Evolutionary conservation across 2,888 invertebrate species (phyloP), one percentile per base, ranked within the genome.

Genomic region (Drosophila atroscutellata): DNA sequence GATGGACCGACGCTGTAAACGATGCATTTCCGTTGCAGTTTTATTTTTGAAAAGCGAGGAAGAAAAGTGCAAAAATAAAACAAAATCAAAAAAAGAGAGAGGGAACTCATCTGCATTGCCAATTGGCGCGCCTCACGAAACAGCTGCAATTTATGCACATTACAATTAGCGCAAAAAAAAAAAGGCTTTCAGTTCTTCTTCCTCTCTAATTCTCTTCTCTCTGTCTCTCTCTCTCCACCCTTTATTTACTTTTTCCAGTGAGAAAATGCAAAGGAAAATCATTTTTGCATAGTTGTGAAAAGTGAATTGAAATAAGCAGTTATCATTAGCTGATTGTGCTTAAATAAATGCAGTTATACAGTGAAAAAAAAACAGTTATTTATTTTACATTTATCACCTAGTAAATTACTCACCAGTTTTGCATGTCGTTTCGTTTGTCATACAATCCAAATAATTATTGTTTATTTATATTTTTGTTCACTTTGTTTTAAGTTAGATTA

Each of bases 61-160:
- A 39, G 28, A 39, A 55, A 55, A 55, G 37, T 39, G 13, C 20
- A 49, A 64, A 71, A 59, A 61, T 55, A 34, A 60, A 74, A 37
- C 37, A 37, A 13, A 60, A 54, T 49, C 51, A 60, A 26, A 37
- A 28, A 37, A 39, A 28, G 3, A 32, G 15, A 28, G n/a, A 50
- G 24, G 34, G 36, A 56, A 64, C 89, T 86, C 84, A 86, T 86
- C 89, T 86, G 84, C 90, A 86, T 86, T 86, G 83, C 89, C 89
- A 86, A 86, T 86, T 80, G 83, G 59, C 75, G 68, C 56, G 69
- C 65, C 72, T 63, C 57, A 42, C 37, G 74, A 75, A 81, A 71
- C 75, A 73, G 75, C 81, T 86, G 86, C 78, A 90, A 89, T 88
- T 85, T 88, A 88, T 85, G 85, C 68, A 88, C 85, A 89, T 85